Conservation (phyloP, 2,113 vertebrate genomes). For the Gila orcuttii region DNA sequence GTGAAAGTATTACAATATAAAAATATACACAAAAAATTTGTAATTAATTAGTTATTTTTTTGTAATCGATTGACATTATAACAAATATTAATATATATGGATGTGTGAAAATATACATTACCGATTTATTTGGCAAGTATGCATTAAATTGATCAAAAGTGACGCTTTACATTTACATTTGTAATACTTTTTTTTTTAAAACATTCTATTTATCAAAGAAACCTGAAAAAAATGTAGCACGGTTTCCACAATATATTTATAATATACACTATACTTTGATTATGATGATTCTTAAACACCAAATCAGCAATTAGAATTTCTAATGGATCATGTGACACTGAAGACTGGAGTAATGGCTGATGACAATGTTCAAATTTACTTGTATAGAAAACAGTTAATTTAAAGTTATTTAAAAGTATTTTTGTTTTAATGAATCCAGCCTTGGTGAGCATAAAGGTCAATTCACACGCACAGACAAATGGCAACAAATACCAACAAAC, state of each 20-base stretch:
- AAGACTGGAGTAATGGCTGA: background rate
- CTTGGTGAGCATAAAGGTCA: too few species aligned
- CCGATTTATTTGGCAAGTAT: background rate
- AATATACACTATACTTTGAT: background rate
- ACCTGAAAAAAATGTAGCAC: background rate
- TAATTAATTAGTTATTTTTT: too few species aligned
- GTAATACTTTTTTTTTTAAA: background rate
- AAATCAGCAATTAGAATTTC: background rate
- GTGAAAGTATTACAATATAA: too few species aligned
- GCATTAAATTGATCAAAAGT: background rate
- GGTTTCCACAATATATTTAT: background rate
- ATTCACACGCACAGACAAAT: too few species aligned
- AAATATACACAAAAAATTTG: too few species aligned
- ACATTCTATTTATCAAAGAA: background rate
- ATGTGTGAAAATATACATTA: too few species aligned
- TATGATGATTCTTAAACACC: background rate
- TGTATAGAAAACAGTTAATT: background rate
- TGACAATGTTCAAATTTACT: background rate
- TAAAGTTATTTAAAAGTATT: background rate
- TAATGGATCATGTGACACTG: background rate
- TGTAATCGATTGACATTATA: too few species aligned
- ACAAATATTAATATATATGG: too few species aligned
- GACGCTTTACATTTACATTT: background rate
- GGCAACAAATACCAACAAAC: too few species aligned
- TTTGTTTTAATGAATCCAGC: background rate